Evolutionary conservation across 2,797 vertebrate species (phyloP), one percentile per base, ranked within the genome.

Genomic region (Onychomys torridus): DNA sequence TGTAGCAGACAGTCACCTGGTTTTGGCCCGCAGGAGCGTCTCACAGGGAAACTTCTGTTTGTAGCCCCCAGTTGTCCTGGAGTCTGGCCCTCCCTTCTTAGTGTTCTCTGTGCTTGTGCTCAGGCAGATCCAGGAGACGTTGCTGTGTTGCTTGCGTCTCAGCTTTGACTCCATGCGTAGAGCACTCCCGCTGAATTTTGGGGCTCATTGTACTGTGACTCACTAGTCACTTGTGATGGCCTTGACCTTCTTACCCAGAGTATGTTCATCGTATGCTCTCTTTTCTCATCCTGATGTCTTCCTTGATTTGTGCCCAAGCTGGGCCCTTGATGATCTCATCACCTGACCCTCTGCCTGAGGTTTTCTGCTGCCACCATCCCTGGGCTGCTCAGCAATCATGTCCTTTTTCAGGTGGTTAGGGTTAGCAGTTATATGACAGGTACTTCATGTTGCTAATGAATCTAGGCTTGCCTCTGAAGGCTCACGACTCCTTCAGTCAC

Each of bases 131-230:
- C 14, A 1, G 8, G 25, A 83, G 34, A 29, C 29, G 9, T 8
- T 59, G 29, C 16, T 77, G 17, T 71, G 27, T 52, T 27, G 55
- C 61, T 63, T 6, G 13, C 27, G 12, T 43, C 49, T 91, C 52
- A 52, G 49, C 59, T 55, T 27, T 86, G 46, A 43, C 10, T 32
- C 37, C 5, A 6, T 79, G 32, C 23, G 3, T 27, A 34, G 73
- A 43, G 17, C n/a, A 12, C 34, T 63, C 40, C 40, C 12, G 25
- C 63, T 34, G 5, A 43, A 11, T 32, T 7, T 0, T 16, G 37
- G 19, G 13, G n/a, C 77, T 9, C 6, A 8, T 25, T 12, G 5
- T 6, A 3, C 37, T 2, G 0, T 49, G 46, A 29, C 43, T 8
- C 19, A 1, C 9, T 32, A 19, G 27, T 46, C 43, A 65, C 61